phyloP scores from a whole-genome alignment of 64 coral and sea anemone species.

The Stylophora pistillata region DNA sequence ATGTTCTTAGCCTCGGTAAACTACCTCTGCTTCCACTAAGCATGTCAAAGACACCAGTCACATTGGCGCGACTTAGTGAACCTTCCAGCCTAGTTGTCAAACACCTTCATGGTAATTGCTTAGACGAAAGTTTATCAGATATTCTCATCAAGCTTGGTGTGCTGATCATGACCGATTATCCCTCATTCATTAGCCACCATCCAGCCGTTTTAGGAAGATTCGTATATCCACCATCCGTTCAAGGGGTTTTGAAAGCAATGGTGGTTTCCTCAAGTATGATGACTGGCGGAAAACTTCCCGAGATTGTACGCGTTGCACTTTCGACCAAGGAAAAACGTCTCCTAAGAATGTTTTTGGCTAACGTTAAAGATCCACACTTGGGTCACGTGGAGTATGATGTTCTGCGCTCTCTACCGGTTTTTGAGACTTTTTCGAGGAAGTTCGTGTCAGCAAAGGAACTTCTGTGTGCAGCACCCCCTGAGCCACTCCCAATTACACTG shows the following conservation, averaged over 20 bases:
- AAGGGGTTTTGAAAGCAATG: conserved; percentile 58
- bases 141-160: conserved; percentile 38
- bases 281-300: not conserved
- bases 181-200: conserved; percentile 35
- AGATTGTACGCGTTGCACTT: not conserved
- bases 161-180: conserved; percentile 57
- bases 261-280: not conserved
- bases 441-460: conserved; percentile 48
- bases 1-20: not conserved
- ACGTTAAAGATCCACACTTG: not conserved
- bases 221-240: conserved; percentile 34
- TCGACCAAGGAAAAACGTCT: conserved; percentile 27
- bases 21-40: not conserved
- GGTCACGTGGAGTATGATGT: not conserved
- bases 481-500: conserved; percentile 26
- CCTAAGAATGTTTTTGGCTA: conserved; percentile 31
- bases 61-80: conserved; percentile 34
- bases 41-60: not conserved
- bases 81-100: conserved; percentile 52
- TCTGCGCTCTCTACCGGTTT: conserved; percentile 34
- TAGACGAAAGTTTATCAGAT: not conserved
- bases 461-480: conserved; percentile 32
- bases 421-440: conserved; percentile 37
- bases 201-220: conserved; percentile 23
- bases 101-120: not conserved